phyloP scores from a whole-genome alignment of 2,797 vertebrate genomes.

The Oreortyx pictus region DNA sequence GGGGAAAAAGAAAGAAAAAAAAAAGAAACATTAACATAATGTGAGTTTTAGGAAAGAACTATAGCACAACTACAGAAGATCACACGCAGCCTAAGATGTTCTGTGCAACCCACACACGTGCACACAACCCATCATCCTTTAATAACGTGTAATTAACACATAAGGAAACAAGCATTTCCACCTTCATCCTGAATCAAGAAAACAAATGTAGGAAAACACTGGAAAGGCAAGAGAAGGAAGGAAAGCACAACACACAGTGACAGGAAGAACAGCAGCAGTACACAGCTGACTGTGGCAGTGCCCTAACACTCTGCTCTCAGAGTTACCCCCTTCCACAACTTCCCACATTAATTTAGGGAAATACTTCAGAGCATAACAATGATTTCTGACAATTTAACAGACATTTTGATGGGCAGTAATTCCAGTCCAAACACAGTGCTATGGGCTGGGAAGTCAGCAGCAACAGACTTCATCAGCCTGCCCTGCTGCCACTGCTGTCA shows the following conservation, averaged over 20 bases:
- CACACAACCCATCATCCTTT: not conserved
- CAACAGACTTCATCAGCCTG: not conserved
- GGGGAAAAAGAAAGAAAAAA: not conserved
- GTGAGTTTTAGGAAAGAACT: not conserved
- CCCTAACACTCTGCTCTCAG: not conserved
- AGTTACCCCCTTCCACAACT: not conserved
- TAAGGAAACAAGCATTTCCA: not conserved
- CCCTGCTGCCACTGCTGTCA: not conserved
- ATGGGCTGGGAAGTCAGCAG: not conserved
- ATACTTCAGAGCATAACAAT: not conserved
- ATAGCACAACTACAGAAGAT: not conserved
- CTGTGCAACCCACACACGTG: accelerated
- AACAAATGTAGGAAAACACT: not conserved
- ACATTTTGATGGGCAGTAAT: not conserved
- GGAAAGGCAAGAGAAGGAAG: not conserved
- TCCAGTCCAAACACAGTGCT: not conserved
- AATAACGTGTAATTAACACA: not conserved
- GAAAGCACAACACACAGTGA: not conserved
- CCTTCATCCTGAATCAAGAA: not conserved
- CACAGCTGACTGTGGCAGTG: not conserved
- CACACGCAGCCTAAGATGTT: not conserved
- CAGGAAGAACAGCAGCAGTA: not conserved
- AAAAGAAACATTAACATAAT: not conserved
- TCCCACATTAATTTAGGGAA: not conserved
- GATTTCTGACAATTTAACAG: not conserved